Evolutionary conservation across 1,140 invertebrate species (phyloP), one percentile per base, ranked within the genome.

Genomic region (Zaprionus vittiger): DNA sequence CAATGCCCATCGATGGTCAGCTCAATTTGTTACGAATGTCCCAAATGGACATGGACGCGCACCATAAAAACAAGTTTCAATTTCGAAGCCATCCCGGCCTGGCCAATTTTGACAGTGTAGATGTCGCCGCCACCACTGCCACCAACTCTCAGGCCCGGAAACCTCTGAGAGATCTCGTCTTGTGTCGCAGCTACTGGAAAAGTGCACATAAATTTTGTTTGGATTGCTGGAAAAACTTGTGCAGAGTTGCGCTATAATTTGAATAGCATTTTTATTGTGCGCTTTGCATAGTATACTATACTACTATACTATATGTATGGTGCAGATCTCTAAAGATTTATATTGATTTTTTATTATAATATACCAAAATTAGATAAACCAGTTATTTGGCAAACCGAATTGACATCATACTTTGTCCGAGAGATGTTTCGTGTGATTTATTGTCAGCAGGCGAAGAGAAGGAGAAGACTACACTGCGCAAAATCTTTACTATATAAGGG

Each of bases 31-130:
- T 64, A 34, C 26, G 47, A 73, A 38, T 65, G 61, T 59, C 59
- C 57, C 52, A 68, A 55, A 62, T 41, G 31, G 15, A 37, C 28
- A 38, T 47, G 41, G n/a, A 20, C 55, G 38, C 49, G 31, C 47
- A 24, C 15, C 56, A 60, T 61, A 61, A 70, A 76, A 77, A 73
- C 75, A 11, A 59, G 75, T 77, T 74, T 73, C 49, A 7, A 52
- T 52, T 52, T 52, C 22, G 20, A 49, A 22, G 17, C 17, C n/a
- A 49, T 9, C 17, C n/a, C 11, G 9, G 9, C 9, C 15, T 6
- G 41, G n/a, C n/a, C 41, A 47, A 47, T 47, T 47, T 47, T n/a
- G 41, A 47, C 41, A 47, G 41, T 47, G 17, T 34, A 34, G 31
- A 34, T 34, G 9, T 34, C 31, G 31, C 9, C 9, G 9, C 31